phyloP scores from a whole-genome alignment of 1,140 invertebrate genomes.

The Drosophila quadrilineata region DNA sequence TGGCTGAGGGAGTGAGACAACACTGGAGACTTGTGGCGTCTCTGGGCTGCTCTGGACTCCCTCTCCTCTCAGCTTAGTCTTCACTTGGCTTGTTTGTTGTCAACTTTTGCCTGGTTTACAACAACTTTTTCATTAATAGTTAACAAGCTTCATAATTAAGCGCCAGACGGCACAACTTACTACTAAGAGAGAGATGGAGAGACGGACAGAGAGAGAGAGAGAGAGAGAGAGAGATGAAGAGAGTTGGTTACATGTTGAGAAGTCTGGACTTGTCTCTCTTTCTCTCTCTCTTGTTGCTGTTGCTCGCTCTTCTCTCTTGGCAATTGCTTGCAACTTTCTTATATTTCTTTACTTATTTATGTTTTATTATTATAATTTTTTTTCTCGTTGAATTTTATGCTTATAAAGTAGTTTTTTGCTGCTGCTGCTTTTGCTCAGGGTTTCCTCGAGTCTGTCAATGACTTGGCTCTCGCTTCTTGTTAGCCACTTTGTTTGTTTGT shows the following conservation, averaged over 20 bases:
- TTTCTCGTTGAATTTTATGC: constrained; percentile 40
- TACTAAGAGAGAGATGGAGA: neutral
- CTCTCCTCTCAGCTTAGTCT: constrained; percentile 19
- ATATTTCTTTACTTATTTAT: neutral
- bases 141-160: constrained; percentile 79
- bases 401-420: constrained; percentile 55
- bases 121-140: constrained; percentile 80
- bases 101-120: constrained; percentile 59
- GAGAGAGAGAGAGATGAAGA: too few relatives aligned
- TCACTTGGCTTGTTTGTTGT: constrained; percentile 28
- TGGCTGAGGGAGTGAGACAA: too few relatives aligned
- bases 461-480: constrained; percentile 31
- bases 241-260: neutral
- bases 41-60: too few relatives aligned
- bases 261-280: neutral
- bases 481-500: constrained; percentile 39
- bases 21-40: too few relatives aligned
- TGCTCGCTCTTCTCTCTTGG: constrained; percentile 32
- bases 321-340: constrained; percentile 32
- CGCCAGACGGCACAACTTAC: constrained; percentile 47
- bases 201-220: too few relatives aligned
- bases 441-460: constrained; percentile 51
- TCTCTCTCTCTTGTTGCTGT: constrained; percentile 11
- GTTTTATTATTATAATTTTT: too few relatives aligned
- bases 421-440: too few relatives aligned